A percentile compares a stretch with the other conserved stretches of the same genome.
These are phyloP conservation scores for Thamnophis elegans DNA, from an alignment of 2,797 vertebrate species.

Conservation along the genomic window DNA sequence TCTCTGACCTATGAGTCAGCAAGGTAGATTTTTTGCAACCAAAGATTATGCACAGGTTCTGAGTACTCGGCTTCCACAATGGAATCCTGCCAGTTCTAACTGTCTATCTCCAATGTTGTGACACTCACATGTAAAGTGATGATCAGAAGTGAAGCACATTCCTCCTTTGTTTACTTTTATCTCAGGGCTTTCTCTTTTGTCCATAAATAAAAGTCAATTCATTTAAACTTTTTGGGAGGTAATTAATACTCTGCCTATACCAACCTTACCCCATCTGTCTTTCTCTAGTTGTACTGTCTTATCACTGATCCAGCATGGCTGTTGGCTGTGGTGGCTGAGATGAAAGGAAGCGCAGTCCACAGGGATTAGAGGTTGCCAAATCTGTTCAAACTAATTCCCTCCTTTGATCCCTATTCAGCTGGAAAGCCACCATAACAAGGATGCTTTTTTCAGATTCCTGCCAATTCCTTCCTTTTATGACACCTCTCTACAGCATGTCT, in stretches of 20 bases:
- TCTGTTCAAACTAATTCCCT: background rate
- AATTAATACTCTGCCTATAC: background rate
- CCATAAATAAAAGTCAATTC: background rate
- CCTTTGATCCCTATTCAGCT: background rate
- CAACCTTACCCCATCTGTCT: background rate
- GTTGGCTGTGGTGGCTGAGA: background rate
- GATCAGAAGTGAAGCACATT: background rate
- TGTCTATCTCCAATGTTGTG: background rate
- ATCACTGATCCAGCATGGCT: background rate
- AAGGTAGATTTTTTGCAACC: conserved; percentile 40
- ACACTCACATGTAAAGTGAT: conserved; percentile 20
- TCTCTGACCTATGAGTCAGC: conserved; percentile 32
- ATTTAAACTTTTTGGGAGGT: background rate
- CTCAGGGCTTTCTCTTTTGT: background rate
- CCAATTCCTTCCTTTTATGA: background rate
- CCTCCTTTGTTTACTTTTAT: background rate
- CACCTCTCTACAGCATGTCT: background rate
- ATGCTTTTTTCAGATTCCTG: background rate
- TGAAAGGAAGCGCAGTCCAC: background rate
- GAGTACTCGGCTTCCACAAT: background rate
- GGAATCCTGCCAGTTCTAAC: background rate
- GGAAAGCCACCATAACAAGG: background rate
- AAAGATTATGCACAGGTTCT: conserved; percentile 2
- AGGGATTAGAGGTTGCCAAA: background rate
- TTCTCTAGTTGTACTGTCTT: background rate